Percentiles rank a stretch among this genome's conserved stretches.
Conservation (phyloP, 2,113 vertebrate species). For the Peromyscus polionotus region DNA sequence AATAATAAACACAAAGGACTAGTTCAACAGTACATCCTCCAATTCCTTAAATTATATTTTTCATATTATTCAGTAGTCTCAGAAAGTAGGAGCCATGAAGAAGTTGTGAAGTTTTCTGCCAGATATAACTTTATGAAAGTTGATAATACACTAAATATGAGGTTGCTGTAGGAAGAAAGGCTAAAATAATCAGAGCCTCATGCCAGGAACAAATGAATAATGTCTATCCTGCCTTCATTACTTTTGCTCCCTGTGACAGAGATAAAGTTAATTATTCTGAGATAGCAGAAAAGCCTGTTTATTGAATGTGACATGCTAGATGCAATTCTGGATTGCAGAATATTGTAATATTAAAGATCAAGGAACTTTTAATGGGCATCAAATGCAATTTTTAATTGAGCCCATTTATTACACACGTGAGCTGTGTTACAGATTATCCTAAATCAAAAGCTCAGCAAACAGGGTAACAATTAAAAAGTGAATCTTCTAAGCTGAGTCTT, state of each 20-base stretch:
- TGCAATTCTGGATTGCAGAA: slow-evolving; percentile 65
- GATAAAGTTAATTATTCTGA: slow-evolving; percentile 82
- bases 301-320: slow-evolving; percentile 76
- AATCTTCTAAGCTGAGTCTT: neutral
- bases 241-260: slow-evolving; percentile 73
- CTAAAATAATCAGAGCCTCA: slow-evolving; percentile 48
- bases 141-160: neutral
- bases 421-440: slow-evolving; percentile 63
- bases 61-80: neutral
- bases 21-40: neutral
- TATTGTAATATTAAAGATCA: slow-evolving; percentile 80
- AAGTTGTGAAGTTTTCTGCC: slow-evolving; percentile 13
- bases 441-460: slow-evolving; percentile 54
- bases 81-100: neutral
- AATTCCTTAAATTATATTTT: neutral
- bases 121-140: slow-evolving; percentile 52
- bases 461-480: slow-evolving; percentile 59
- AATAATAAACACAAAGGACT: neutral
- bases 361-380: slow-evolving; percentile 78
- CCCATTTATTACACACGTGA: slow-evolving; percentile 71
- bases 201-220: slow-evolving; percentile 71
- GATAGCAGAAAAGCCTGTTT: slow-evolving; percentile 74
- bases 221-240: slow-evolving; percentile 60
- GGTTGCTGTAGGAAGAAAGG: neutral
- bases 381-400: slow-evolving; percentile 80